These are phyloP conservation scores for Silvanus unidentatus DNA, from an alignment of 2,888 invertebrate species.

Conservation along the genomic window DNA sequence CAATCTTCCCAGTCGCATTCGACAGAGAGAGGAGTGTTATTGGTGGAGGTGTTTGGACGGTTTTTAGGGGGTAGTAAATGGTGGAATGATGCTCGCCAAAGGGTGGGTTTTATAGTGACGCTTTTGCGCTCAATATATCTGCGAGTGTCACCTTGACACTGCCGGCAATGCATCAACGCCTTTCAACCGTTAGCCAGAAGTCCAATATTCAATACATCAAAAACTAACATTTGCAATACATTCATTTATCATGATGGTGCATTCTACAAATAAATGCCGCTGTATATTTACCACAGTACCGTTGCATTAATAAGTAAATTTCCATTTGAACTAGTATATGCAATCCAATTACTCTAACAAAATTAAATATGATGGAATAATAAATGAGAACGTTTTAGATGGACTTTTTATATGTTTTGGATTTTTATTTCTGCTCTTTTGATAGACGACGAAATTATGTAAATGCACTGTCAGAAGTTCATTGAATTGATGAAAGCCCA, in stretches of 20 bases:
- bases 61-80: background rate
- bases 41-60: background rate
- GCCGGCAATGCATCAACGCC: constrained; percentile 36
- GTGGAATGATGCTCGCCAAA: background rate
- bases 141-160: constrained; percentile 36
- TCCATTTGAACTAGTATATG: too few relatives aligned
- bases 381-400: too few relatives aligned
- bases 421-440: background rate
- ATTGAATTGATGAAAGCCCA: constrained; percentile 27
- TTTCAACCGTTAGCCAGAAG: background rate
- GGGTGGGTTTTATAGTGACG: background rate
- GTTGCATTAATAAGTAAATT: too few relatives aligned
- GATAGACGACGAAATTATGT: constrained; percentile 27
- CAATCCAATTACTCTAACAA: too few relatives aligned
- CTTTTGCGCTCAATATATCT: constrained; percentile 32
- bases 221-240: too few relatives aligned
- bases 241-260: too few relatives aligned
- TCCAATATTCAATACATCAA: background rate
- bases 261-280: too few relatives aligned
- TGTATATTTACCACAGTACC: too few relatives aligned
- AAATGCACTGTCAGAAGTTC: constrained; percentile 26
- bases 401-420: too few relatives aligned
- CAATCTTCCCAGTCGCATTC: constrained; percentile 5
- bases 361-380: too few relatives aligned
- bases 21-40: constrained; percentile 3